phyloP scores from a whole-genome alignment of 1,140 invertebrate genomes.

The Brachionus rubens region DNA sequence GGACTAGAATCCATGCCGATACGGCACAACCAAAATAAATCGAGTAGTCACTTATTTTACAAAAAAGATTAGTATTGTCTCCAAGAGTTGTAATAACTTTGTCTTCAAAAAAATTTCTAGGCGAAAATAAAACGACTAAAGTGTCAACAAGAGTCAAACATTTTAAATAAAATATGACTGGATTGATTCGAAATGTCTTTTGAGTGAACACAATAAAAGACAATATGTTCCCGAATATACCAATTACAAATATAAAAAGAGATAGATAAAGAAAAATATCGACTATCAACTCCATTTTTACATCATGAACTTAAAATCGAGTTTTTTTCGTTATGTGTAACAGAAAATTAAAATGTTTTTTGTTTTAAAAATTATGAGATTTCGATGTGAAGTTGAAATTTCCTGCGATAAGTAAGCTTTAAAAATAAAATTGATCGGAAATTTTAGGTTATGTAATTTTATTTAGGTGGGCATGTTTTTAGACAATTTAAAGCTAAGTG shows the following conservation, averaged over 20 bases:
- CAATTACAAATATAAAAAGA: not conserved
- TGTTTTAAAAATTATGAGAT: no score
- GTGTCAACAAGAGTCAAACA: not conserved
- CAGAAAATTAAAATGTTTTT: no score
- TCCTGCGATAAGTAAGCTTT: no score
- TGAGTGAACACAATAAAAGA: not conserved
- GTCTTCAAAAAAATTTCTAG: not conserved
- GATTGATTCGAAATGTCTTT: not conserved
- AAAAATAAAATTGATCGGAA: no score
- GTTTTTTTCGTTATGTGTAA: no score
- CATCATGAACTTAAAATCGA: no score
- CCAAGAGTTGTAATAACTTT: not conserved
- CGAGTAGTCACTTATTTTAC: slow-evolving; percentile 7
- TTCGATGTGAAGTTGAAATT: no score
- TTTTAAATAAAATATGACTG: slow-evolving; percentile 6
- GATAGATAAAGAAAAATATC: slow-evolving; percentile 3
- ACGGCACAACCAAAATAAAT: slow-evolving; percentile 32
- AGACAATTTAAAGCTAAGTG: no score
- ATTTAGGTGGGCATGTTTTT: no score
- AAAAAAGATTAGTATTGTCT: not conserved
- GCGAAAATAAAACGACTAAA: not conserved
- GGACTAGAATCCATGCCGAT: not conserved
- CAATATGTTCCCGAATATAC: not conserved
- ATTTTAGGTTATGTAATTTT: no score
- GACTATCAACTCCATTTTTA: not conserved